These are phyloP conservation scores for Lepus oiostolus DNA, from an alignment of 2,797 vertebrate genomes.

Conservation along the genomic window DNA sequence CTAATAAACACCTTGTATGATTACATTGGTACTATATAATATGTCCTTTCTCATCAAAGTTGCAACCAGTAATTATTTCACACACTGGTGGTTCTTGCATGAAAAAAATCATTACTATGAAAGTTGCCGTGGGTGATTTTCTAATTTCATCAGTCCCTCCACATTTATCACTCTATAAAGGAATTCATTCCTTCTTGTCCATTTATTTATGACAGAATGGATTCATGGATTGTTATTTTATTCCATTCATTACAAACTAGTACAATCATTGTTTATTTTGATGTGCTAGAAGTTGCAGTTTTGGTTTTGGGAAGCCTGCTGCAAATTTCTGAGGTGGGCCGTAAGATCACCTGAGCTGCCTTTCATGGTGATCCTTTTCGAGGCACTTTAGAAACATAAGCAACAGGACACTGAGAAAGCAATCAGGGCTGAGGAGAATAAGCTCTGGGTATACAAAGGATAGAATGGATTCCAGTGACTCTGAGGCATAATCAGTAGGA, in stretches of 20 bases:
- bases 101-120: background rate
- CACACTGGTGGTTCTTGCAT: background rate
- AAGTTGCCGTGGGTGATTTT: background rate
- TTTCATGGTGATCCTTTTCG: background rate
- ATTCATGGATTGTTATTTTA: constrained; percentile 21
- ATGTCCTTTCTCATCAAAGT: background rate
- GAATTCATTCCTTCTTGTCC: background rate
- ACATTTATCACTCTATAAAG: background rate
- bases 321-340: background rate
- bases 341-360: background rate
- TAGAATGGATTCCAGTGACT: background rate
- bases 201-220: background rate
- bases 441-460: background rate
- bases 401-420: background rate
- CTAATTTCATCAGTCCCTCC: background rate
- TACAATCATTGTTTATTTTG: background rate
- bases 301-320: background rate
- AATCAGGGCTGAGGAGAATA: background rate
- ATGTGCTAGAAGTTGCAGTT: background rate
- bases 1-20: constrained; percentile 21
- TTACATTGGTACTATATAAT: background rate
- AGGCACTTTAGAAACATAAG: background rate
- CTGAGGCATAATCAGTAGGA: background rate
- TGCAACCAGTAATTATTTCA: background rate
- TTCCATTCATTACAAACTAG: background rate